These are phyloP conservation scores for Drosophila nigromelanica DNA, from an alignment of 1,140 invertebrate species.

Conservation along the genomic window DNA sequence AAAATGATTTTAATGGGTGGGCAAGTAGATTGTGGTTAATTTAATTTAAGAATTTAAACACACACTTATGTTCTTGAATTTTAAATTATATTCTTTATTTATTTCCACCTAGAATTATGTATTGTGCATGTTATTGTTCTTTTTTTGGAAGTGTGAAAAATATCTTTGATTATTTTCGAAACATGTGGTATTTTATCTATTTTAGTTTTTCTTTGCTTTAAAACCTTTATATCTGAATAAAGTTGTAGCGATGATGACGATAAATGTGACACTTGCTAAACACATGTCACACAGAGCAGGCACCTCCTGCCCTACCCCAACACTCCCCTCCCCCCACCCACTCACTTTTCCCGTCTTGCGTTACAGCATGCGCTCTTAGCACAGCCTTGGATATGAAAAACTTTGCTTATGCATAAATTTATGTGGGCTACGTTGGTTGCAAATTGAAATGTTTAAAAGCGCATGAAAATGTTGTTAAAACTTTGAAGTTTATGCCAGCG, in stretches of 20 bases:
- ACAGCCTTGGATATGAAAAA: slow-evolving; percentile 57
- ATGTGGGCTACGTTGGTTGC: slow-evolving; percentile 24
- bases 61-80: too few relatives aligned
- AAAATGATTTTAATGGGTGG: too few relatives aligned
- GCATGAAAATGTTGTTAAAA: slow-evolving; percentile 79
- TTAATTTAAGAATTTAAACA: too few relatives aligned
- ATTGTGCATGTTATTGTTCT: too few relatives aligned
- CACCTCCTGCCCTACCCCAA: neutral
- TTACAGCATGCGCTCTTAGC: slow-evolving; percentile 10
- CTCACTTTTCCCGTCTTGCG: neutral
- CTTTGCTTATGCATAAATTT: slow-evolving; percentile 79
- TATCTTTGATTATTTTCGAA: too few relatives aligned
- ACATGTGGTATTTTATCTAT: neutral
- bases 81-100: too few relatives aligned
- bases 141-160: too few relatives aligned
- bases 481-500: slow-evolving; percentile 63
- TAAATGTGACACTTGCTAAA: slow-evolving; percentile 26
- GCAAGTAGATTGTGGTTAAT: too few relatives aligned
- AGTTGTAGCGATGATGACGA: slow-evolving; percentile 13
- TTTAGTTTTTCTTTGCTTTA: neutral
- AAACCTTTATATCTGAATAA: neutral
- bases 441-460: slow-evolving; percentile 80
- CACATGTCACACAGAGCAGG: slow-evolving; percentile 9
- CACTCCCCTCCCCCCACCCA: neutral
- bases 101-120: too few relatives aligned